Percentiles rank a stretch among this genome's conserved stretches.
These are phyloP conservation scores for Orycteropus afer DNA, from an alignment of 2,113 vertebrate genomes.

Conservation along the genomic window DNA sequence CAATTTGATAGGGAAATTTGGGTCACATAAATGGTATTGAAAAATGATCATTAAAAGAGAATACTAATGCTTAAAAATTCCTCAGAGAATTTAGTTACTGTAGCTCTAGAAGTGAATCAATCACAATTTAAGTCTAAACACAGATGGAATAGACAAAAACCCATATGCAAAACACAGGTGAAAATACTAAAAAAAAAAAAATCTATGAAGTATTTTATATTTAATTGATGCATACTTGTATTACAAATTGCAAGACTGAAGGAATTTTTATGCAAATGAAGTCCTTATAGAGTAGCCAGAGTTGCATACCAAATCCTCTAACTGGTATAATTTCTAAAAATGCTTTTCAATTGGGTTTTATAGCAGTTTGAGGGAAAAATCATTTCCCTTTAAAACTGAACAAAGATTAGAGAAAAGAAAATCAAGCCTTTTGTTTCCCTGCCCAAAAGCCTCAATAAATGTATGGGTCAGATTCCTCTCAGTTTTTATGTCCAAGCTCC, in stretches of 20 bases:
- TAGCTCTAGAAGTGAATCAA: neutral
- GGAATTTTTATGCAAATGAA: constrained; percentile 27
- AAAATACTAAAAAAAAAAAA: neutral
- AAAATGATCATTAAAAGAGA: neutral
- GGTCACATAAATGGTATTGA: neutral
- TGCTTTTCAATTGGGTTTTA: neutral
- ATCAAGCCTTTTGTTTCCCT: neutral
- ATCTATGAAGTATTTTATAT: neutral
- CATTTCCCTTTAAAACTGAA: neutral
- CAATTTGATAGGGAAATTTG: neutral
- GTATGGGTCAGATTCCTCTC: neutral
- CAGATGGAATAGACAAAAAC: neutral
- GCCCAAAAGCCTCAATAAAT: neutral
- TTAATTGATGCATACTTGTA: neutral
- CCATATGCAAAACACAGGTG: neutral
- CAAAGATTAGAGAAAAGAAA: neutral
- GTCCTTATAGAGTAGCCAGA: neutral
- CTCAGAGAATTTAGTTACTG: neutral
- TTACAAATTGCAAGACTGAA: neutral
- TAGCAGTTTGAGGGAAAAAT: constrained; percentile 41
- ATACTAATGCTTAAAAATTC: neutral
- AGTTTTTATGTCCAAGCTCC: neutral
- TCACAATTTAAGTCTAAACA: constrained; percentile 15
- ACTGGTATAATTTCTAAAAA: neutral
- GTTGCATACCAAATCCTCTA: neutral